Percentiles rank a stretch among this genome's conserved stretches.
Conservation (phyloP, 35 echinoderm and acorn worm genomes). For the Anneissia japonica region DNA sequence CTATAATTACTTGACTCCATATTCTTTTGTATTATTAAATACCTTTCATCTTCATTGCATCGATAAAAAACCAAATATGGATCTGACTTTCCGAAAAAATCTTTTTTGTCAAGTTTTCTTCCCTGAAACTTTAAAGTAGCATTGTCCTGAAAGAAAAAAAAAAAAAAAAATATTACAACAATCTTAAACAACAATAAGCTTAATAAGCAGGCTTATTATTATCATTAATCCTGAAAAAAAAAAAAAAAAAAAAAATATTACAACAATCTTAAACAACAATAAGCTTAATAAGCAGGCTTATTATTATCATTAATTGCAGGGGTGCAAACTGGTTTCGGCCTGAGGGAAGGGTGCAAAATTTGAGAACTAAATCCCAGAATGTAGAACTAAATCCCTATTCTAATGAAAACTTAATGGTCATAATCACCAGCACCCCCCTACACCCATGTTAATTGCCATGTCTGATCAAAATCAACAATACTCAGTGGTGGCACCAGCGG, state of each 20-base stretch:
- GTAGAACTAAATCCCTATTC: no score
- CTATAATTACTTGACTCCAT: no score
- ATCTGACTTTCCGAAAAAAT: constrained; percentile 90
- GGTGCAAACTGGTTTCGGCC: background rate
- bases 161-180: constrained; percentile 10
- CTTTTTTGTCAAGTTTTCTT: constrained; percentile 81
- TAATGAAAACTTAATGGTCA: no score
- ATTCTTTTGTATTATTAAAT: no score
- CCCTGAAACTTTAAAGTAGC: constrained; percentile 69
- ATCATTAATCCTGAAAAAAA: background rate
- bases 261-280: background rate
- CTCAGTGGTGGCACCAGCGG: no score
- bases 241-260: constrained; percentile 26
- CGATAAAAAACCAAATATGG: constrained; percentile 83
- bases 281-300: background rate
- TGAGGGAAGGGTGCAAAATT: no score
- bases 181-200: background rate
- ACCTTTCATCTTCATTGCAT: constrained; percentile 77
- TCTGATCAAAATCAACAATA: no score
- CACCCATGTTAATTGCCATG: no score
- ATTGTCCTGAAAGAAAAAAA: constrained; percentile 58
- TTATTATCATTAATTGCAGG: background rate
- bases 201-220: background rate
- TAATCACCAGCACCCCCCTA: no score
- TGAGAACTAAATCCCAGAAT: no score